A percentile compares a stretch with the other conserved stretches of the same genome.
phyloP scores from a whole-genome alignment of 2,888 invertebrate genomes.

The Pseudanteris insignis region DNA sequence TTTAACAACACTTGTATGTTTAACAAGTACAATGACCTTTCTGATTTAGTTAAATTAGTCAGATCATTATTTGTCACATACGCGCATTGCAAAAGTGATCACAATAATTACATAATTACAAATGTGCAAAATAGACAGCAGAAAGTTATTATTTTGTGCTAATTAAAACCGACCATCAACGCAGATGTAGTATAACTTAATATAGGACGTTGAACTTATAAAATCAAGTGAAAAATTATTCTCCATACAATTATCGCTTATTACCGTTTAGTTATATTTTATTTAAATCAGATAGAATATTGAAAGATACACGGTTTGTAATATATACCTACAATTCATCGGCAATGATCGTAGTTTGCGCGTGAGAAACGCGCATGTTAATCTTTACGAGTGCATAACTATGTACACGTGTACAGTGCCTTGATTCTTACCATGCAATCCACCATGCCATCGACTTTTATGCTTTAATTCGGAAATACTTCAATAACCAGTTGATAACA shows the following conservation, averaged over 20 bases:
- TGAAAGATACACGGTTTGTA: conserved; percentile 34
- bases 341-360: conserved; percentile 22
- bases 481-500: conserved; percentile 17
- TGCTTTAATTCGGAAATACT: conserved; percentile 24
- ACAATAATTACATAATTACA: too few relatives aligned
- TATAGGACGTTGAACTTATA: conserved; percentile 8
- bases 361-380: conserved; percentile 35
- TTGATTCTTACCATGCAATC: conserved; percentile 13
- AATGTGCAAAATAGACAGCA: too few relatives aligned
- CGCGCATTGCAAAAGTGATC: too few relatives aligned
- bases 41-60: neutral
- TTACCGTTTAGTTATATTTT: conserved; percentile 22
- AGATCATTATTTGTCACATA: too few relatives aligned
- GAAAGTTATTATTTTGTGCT: neutral
- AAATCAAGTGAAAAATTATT: conserved; percentile 13
- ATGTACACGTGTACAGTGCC: conserved; percentile 3
- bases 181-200: conserved; percentile 4
- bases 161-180: neutral
- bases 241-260: conserved; percentile 12
- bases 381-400: conserved; percentile 27
- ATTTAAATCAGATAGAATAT: conserved; percentile 30
- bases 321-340: conserved; percentile 21
- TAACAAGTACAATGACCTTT: neutral
- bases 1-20: too few relatives aligned
- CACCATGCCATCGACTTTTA: conserved; percentile 23